A percentile compares a stretch with the other conserved stretches of the same genome.
Evolutionary conservation across 1,140 invertebrate species (phyloP).

Genomic region (Neodiprion virginianus): DNA sequence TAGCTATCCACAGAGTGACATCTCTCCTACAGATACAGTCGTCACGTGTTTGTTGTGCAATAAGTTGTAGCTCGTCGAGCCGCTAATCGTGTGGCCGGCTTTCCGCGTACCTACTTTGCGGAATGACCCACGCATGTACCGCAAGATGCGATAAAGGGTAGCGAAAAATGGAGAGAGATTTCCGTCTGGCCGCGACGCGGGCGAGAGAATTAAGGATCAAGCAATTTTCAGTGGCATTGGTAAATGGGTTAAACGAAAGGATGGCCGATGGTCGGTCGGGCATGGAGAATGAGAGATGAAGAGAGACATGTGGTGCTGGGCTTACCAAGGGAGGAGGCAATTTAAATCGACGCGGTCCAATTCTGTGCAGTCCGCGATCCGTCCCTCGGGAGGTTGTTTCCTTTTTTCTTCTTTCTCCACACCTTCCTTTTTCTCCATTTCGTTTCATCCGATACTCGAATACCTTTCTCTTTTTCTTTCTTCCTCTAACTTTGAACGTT

Average conservation of each 20-base stretch:
- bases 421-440: constrained; percentile 14
- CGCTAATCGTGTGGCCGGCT: too few relatives aligned
- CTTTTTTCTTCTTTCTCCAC: constrained; percentile 18
- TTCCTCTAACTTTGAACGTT: too few relatives aligned
- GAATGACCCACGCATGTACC: neutral
- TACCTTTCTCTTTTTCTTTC: too few relatives aligned
- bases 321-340: constrained; percentile 37
- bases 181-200: neutral
- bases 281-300: too few relatives aligned
- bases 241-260: constrained; percentile 42
- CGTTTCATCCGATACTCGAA: too few relatives aligned
- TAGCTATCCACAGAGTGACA: too few relatives aligned
- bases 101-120: neutral
- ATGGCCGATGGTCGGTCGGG: too few relatives aligned
- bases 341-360: constrained; percentile 41
- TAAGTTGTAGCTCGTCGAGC: too few relatives aligned
- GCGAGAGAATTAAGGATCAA: neutral
- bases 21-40: too few relatives aligned
- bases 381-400: constrained; percentile 15
- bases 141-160: neutral
- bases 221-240: constrained; percentile 28
- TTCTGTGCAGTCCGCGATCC: constrained; percentile 32
- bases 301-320: neutral
- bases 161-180: neutral
- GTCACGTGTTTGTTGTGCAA: too few relatives aligned